Evolutionary conservation across 2,113 vertebrate species (phyloP), one percentile per base, ranked within the genome.

Genomic region (Strix uralensis): DNA sequence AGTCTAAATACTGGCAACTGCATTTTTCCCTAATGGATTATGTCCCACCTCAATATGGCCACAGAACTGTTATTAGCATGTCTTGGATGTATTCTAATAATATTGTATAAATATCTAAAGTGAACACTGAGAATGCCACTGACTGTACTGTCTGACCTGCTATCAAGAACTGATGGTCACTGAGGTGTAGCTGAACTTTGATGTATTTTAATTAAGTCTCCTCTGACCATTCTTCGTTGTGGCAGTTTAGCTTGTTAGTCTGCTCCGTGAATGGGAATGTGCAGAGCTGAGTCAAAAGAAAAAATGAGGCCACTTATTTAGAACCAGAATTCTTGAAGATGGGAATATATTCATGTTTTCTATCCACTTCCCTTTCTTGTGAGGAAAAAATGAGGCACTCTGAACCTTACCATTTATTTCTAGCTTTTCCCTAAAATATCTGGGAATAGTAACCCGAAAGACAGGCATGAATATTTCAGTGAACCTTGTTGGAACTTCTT

Each of bases 151-250:
- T 55, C 21, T 79, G 21, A 79, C 47, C 52, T 87, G 7, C 20
- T 12, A 30, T 71, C 38, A 66, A 51, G n/a, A 79, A 72, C 18
- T 21, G 10, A 44, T 81, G 51, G 26, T 92, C 10, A 22, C 40
- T 52, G 57, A 87, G 26, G 2, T 44, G 3, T 22, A 58, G 30
- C 73, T 82, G 66, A 91, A 91, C 42, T 91, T 74, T 54, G 44
- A 74, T 86, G 30, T 87, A 36, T 84, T 95, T 84, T 96, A 86
- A 86, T 84, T 84, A 78, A 78, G 15, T 91, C 34, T 95, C 25
- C 23, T 85, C 65, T 79, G 51, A 72, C 32, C 23, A 14, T 75
- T 75, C 8, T 62, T 83, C 20, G 57, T 89, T 87, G 36, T 67
- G 18, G 14, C 38, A 3, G 4, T 81, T 86, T 46, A 84, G 32